Conservation (phyloP, 2,888 invertebrate genomes). For the Tipula lateralis region DNA sequence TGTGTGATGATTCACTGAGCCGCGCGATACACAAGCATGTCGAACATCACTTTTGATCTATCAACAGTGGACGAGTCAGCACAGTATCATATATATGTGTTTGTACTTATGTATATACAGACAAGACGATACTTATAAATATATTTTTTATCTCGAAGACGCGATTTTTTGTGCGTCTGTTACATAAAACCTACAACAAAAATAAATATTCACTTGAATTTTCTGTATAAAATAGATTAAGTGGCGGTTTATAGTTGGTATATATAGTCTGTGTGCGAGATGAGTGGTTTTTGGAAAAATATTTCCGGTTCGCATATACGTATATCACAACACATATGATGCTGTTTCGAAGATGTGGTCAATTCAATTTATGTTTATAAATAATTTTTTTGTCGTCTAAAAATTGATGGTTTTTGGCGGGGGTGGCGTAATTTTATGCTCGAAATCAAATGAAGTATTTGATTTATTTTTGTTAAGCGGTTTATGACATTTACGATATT, state of each 20-base stretch:
- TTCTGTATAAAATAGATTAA: background rate
- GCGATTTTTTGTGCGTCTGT: background rate
- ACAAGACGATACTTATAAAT: background rate
- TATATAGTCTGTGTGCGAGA: background rate
- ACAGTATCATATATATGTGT: background rate
- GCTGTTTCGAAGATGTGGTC: no score
- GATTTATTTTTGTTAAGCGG: background rate
- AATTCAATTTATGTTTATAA: background rate
- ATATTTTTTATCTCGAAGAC: background rate
- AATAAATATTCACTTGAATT: background rate
- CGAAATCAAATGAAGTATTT: background rate
- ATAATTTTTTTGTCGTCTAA: background rate
- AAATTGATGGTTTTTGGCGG: background rate
- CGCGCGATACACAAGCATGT: background rate
- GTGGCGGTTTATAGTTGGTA: background rate
- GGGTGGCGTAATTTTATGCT: background rate
- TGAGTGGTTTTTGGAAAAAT: constrained; percentile 16
- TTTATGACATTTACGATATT: background rate
- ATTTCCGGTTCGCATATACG: background rate
- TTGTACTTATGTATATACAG: background rate
- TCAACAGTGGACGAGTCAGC: background rate
- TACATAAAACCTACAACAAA: background rate
- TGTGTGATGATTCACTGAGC: background rate
- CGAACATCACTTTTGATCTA: background rate
- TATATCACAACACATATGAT: no score